Evolutionary conservation across 2,888 invertebrate genomes (phyloP), one percentile per base, ranked within the genome.

Genomic region (Siphlonurus alternatus): DNA sequence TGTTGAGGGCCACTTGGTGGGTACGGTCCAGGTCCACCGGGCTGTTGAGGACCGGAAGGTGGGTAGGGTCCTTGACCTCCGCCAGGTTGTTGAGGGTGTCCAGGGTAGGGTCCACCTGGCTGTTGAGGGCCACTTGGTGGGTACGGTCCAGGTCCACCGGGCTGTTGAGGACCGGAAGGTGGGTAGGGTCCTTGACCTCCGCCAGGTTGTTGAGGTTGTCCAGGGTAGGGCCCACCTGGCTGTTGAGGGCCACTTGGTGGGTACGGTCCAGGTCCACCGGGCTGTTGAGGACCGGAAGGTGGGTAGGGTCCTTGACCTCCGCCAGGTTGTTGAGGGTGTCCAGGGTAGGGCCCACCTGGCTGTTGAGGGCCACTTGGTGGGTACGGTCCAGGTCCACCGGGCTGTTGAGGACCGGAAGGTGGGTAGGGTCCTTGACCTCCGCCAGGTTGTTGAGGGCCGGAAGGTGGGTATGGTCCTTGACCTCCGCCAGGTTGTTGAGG

Each of bases 161-260:
- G n/a, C n/a, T n/a, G n/a, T 38, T 38, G 38, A 10, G 38, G 15
- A 10, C 38, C 38, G 15, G 38, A 38, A 38, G 38, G 38, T 38
- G 38, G 38, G 38, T 38, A 38, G 5, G 38, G 5, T 10, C 38
- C 38, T 15, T 5, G 38, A 10, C 38, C 38, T 38, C 56, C 56
- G 7, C 56, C 56, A 56, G 56, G 56, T 56, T 56, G 56, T 56
- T 56, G 56, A 7, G 56, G 53, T n/a, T 51, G 53, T 51, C 53
- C 53, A n/a, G n/a, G n/a, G n/a, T n/a, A n/a, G n/a, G n/a, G n/a
- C 10, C 53, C 53, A 51, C 53, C n/a, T 51, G 53, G 53, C 53
- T 51, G 53, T n/a, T 51, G 53, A 51, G 53, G 53, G n/a, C n/a
- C 10, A 51, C 53, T n/a, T n/a, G n/a, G n/a, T n/a, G n/a, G n/a